Conservation (phyloP, 2,888 invertebrate species). For the Sisyra nigra region DNA sequence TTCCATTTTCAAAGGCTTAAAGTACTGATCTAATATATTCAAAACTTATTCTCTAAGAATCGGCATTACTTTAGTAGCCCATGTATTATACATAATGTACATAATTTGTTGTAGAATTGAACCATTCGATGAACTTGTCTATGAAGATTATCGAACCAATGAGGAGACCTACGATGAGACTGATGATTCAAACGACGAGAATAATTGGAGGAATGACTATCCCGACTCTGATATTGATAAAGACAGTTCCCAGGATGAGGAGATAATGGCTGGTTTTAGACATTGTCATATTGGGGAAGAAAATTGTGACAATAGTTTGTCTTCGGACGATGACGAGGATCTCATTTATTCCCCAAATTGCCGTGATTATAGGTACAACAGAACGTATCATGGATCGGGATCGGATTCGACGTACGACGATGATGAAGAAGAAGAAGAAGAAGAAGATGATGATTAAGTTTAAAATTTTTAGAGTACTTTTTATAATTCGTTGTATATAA, state of each 20-base stretch:
- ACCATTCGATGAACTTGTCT: slow-evolving; percentile 26
- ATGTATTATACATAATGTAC: no score
- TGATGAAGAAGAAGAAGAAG: slow-evolving; percentile 18
- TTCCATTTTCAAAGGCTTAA: no score
- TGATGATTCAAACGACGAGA: slow-evolving; percentile 65
- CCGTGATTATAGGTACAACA: no score
- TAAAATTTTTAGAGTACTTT: slow-evolving; percentile 27
- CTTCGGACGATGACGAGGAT: slow-evolving; percentile 1
- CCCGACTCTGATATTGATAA: slow-evolving; percentile 41
- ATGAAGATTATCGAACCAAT: slow-evolving; percentile 20
- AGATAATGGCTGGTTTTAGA: slow-evolving; percentile 25
- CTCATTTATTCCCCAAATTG: no score
- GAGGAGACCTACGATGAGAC: slow-evolving; percentile 32
- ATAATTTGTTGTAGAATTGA: slow-evolving; percentile 25
- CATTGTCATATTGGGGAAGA: background rate
- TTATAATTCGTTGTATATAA: slow-evolving; percentile 17
- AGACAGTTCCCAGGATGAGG: slow-evolving; percentile 41
- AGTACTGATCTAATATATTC: no score
- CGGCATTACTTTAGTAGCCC: no score
- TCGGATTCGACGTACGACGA: slow-evolving; percentile 7
- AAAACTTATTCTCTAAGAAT: no score
- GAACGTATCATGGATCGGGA: no score
- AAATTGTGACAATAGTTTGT: slow-evolving; percentile 1
- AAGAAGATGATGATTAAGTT: slow-evolving; percentile 27
- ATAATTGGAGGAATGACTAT: slow-evolving; percentile 63